Percentiles rank a stretch among this genome's conserved stretches.
These are phyloP conservation scores for Microtus richardsoni DNA, from an alignment of 2,113 vertebrate genomes.

Conservation along the genomic window DNA sequence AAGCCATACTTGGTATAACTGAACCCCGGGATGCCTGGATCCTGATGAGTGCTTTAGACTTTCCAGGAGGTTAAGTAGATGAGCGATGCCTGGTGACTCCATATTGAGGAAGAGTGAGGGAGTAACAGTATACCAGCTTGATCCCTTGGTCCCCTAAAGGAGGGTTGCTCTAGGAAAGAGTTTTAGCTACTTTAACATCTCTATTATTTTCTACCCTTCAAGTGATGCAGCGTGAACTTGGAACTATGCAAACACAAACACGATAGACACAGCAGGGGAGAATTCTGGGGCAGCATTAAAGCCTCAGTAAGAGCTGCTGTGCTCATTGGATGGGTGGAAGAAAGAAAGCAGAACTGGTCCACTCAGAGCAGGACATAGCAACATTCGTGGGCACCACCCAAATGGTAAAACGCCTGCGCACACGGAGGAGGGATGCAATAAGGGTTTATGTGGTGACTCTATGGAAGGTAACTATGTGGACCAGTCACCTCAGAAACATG, in stretches of 20 bases:
- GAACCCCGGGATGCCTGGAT: background rate
- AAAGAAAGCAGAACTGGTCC: background rate
- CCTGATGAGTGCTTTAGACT: background rate
- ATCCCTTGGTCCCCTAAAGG: background rate
- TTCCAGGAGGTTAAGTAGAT: background rate
- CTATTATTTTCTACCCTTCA: background rate
- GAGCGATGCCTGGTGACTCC: background rate
- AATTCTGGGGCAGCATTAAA: background rate
- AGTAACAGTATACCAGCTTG: background rate
- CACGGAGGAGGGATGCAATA: no score
- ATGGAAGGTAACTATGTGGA: background rate
- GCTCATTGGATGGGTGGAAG: background rate
- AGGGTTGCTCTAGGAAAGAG: background rate
- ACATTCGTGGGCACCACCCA: background rate
- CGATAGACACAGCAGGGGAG: background rate
- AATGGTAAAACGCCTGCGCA: background rate
- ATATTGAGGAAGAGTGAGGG: background rate
- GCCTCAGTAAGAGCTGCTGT: background rate
- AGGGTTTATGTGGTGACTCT: background rate
- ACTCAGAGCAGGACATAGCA: background rate
- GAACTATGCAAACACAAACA: background rate
- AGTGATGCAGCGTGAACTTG: background rate
- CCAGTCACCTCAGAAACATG: background rate
- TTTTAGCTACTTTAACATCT: background rate
- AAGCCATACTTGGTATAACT: background rate